These are phyloP conservation scores for Galago senegalensis DNA, from an alignment of 2,797 vertebrate genomes.

Conservation along the genomic window DNA sequence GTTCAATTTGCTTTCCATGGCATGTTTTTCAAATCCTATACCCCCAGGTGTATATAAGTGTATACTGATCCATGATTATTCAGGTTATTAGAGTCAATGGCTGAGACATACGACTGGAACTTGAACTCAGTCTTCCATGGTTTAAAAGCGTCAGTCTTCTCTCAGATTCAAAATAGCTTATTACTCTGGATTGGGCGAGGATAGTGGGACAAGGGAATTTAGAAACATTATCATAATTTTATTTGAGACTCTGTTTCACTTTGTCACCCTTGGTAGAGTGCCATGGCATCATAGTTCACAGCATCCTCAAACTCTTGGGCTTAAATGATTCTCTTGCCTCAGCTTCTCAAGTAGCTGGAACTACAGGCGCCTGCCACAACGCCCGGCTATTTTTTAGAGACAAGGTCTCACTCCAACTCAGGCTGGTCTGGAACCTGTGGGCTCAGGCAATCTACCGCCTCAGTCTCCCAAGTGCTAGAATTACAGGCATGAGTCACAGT, in stretches of 20 bases:
- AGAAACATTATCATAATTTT: background rate
- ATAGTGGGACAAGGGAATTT: background rate
- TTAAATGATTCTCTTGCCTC: no score
- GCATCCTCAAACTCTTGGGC: no score
- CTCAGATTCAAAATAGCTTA: conserved; percentile 31
- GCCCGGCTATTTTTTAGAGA: no score
- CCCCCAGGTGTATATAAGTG: background rate
- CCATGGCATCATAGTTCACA: no score
- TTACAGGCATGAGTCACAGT: no score
- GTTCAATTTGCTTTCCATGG: background rate
- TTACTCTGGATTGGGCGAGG: background rate
- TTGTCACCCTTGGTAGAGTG: no score
- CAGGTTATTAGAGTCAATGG: background rate
- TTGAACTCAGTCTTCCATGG: background rate
- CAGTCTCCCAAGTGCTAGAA: no score
- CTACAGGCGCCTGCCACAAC: no score
- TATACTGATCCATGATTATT: background rate
- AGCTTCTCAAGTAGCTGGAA: no score
- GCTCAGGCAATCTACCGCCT: no score
- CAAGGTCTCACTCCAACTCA: no score
- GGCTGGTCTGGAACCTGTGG: no score
- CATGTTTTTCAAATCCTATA: background rate
- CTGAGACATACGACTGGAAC: background rate
- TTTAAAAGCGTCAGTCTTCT: conserved; percentile 16
- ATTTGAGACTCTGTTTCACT: background rate